Evolutionary conservation across 2,797 vertebrate genomes (phyloP).

Genomic region (Rousettus madagascariensis): DNA sequence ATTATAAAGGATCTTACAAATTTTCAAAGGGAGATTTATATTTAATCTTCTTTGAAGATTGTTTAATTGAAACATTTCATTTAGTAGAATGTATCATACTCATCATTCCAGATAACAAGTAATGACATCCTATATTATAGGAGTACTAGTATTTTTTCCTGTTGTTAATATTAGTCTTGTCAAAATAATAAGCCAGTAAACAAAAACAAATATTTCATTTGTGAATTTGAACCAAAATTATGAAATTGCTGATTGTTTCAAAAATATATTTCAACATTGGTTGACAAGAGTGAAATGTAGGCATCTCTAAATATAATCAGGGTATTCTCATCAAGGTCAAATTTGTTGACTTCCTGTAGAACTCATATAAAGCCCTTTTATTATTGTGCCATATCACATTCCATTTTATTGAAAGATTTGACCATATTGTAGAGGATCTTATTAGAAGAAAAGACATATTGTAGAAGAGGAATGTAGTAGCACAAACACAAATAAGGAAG

Average conservation of each 20-base stretch:
- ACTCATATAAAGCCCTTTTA: not conserved
- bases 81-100: not conserved
- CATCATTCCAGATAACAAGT: not conserved
- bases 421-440: not conserved
- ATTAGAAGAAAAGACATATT: not conserved
- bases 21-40: not conserved
- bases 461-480: not conserved
- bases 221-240: not conserved
- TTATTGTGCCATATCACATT: not conserved
- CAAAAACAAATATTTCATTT: not conserved
- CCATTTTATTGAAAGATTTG: not conserved
- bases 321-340: not conserved
- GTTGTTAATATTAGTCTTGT: not conserved
- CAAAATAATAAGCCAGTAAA: not conserved
- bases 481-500: not conserved
- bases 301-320: not conserved
- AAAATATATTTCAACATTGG: not conserved
- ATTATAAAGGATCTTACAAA: not conserved
- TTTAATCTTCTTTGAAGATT: slow-evolving; percentile 2
- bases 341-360: not conserved
- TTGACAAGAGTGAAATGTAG: not conserved
- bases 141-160: not conserved
- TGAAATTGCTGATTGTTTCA: not conserved
- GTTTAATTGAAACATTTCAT: slow-evolving; percentile 17
- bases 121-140: not conserved